Evolutionary conservation across 2,797 vertebrate species (phyloP).

Genomic region (Falco concolor): DNA sequence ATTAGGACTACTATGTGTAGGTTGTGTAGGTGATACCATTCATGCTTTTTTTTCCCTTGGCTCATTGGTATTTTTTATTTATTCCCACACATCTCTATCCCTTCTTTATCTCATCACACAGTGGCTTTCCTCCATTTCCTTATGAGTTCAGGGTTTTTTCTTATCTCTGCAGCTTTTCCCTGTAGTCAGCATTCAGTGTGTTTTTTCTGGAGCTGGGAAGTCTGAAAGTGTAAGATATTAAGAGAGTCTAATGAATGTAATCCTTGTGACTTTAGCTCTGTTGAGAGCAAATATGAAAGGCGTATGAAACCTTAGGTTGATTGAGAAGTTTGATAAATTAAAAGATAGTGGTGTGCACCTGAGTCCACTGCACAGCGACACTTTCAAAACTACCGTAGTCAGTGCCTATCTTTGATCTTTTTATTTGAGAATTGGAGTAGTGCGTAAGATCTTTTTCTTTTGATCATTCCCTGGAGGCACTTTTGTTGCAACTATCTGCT

Average conservation of each 20-base stretch:
- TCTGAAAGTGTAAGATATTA: slow-evolving; percentile 27
- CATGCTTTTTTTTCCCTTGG: not conserved
- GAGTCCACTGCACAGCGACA: not conserved
- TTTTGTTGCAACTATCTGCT: not conserved
- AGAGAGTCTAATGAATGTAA: slow-evolving; percentile 20
- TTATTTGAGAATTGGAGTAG: not conserved
- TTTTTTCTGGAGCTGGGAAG: slow-evolving; percentile 32
- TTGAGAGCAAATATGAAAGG: slow-evolving; percentile 30
- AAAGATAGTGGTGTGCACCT: not conserved
- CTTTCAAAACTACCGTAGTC: not conserved
- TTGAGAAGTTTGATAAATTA: slow-evolving; percentile 37
- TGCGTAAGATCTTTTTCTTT: not conserved
- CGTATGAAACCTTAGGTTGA: not conserved
- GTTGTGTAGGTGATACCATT: not conserved
- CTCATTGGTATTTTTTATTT: not conserved
- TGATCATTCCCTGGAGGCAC: not conserved
- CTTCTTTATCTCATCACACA: slow-evolving; percentile 33
- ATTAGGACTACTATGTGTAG: not conserved
- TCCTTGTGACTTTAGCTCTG: slow-evolving; percentile 14
- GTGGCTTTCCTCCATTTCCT: slow-evolving; percentile 52
- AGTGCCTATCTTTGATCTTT: not conserved
- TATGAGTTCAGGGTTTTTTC: not conserved
- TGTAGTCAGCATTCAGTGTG: slow-evolving; percentile 35
- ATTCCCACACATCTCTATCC: slow-evolving; percentile 11
- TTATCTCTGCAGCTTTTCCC: slow-evolving; percentile 30